Evolutionary conservation across 35 echinoderm and acorn worm species (phyloP), one percentile per base, ranked within the genome.

Genomic region (Diadema setosum): DNA sequence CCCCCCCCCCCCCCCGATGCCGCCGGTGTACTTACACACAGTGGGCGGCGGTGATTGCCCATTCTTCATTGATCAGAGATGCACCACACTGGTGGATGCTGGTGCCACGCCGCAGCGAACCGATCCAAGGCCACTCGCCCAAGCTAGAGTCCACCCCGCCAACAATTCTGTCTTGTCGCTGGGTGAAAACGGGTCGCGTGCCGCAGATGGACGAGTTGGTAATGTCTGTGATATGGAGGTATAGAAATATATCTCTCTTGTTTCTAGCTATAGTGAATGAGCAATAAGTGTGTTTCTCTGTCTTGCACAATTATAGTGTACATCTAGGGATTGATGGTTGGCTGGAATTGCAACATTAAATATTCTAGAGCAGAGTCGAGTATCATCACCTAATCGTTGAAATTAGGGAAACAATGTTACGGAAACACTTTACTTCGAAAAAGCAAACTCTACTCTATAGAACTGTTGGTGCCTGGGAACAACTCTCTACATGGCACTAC

Each of bases 111-210:
- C 70, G 31, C 33, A 92, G 58, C 1, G 84, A 87, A 42, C 86
- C 90, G 48, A 86, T 80, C 90, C 90, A 92, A 4, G 90, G 90
- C 90, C 90, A 92, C 20, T 60, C 73, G 39, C 90, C 90, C 46
- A 29, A 42, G 14, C 4, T 7, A 1, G 90, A 46, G 2, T 58
- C 34, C 17, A 5, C 41, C 11, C 90, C 90, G 30, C 90, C 90
- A 17, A 92, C 84, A 18, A 92, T 87, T 14, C 83, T 57, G 9
- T 5, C 31, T 20, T 3, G 48, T 37, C 16, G 18, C 12, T 15
- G 36, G 18, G 45, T 21, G 0, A 48, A 31, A 17, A 45, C 82
- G 1, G 84, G 46, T 37, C 49, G 33, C 4, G 73, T 87, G 11
- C 90, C 90, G 50, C 90, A 92, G 35, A 81, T 81, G n/a, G 25